A percentile compares a stretch with the other conserved stretches of the same genome.
Evolutionary conservation across 1,140 invertebrate genomes (phyloP).

Genomic region (Papilio xuthus): DNA sequence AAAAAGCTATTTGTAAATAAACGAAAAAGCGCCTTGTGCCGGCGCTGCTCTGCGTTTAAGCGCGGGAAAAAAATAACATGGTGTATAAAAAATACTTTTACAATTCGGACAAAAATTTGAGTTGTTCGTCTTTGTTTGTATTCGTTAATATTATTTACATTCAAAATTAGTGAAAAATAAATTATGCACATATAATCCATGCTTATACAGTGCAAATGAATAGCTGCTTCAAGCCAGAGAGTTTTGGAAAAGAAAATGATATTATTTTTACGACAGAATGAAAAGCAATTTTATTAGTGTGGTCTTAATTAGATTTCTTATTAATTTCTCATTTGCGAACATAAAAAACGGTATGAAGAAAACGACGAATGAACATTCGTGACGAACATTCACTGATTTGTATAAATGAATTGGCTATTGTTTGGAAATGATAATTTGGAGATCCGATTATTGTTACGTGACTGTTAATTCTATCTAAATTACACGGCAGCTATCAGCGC

Average conservation of each 20-base stretch:
- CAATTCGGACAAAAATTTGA: neutral
- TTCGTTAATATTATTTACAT: neutral
- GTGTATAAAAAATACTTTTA: neutral
- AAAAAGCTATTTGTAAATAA: slow-evolving; percentile 18
- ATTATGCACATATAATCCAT: neutral
- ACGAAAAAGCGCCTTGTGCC: slow-evolving; percentile 32
- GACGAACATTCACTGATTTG: neutral
- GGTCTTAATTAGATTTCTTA: neutral
- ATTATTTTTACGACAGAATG: no score
- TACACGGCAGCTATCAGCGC: no score
- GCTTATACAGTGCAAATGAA: neutral
- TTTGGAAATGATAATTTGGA: no score
- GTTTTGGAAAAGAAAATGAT: neutral
- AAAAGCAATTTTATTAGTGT: no score
- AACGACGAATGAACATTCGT: neutral
- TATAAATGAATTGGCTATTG: no score
- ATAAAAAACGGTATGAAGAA: neutral
- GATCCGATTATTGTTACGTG: no score
- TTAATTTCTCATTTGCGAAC: neutral
- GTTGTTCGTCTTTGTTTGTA: slow-evolving; percentile 20
- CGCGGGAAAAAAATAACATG: slow-evolving; percentile 22
- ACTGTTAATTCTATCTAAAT: no score
- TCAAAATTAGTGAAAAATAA: neutral
- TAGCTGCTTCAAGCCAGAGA: neutral
- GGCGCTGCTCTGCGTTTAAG: slow-evolving; percentile 29